These are phyloP conservation scores for Drosophila koepferae DNA, from an alignment of 2,888 invertebrate species.

Conservation along the genomic window DNA sequence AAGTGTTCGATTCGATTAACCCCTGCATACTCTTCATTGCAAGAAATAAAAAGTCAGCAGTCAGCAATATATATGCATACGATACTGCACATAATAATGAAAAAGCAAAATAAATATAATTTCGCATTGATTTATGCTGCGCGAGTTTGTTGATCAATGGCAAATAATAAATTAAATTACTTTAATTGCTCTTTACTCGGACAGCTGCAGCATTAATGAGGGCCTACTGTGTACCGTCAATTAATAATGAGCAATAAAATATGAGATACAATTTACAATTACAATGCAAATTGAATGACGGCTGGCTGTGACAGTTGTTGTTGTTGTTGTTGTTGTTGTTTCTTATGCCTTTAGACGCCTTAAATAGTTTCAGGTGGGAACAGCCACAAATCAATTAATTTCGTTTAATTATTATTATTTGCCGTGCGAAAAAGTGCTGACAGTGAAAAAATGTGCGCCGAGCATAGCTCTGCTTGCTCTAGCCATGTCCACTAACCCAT, in stretches of 20 bases:
- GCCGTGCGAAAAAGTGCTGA: conserved; percentile 55
- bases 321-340: conserved; percentile 15
- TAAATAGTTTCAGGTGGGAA: conserved; percentile 15
- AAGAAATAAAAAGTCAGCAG: conserved; percentile 13
- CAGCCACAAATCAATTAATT: conserved; percentile 73
- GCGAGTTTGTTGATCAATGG: conserved; percentile 77
- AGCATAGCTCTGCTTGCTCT: background rate
- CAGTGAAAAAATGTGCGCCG: conserved; percentile 29
- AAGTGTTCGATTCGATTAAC: background rate
- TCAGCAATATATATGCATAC: conserved; percentile 57
- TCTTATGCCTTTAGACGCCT: conserved; percentile 13
- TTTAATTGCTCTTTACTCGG: conserved; percentile 69
- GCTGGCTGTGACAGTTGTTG: conserved; percentile 60
- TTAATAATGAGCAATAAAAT: conserved; percentile 51
- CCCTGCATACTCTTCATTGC: background rate
- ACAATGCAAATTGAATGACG: conserved; percentile 59
- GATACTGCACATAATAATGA: conserved; percentile 27
- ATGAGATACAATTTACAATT: conserved; percentile 66
- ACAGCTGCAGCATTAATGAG: conserved; percentile 63
- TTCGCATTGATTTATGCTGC: conserved; percentile 69
- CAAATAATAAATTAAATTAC: conserved; percentile 79
- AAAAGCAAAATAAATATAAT: conserved; percentile 40
- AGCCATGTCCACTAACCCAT: conserved; percentile 1
- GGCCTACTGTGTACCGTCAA: conserved; percentile 25
- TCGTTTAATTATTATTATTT: conserved; percentile 50